Conservation (phyloP, 2,113 vertebrate genomes). For the Coracopsis vasa region DNA sequence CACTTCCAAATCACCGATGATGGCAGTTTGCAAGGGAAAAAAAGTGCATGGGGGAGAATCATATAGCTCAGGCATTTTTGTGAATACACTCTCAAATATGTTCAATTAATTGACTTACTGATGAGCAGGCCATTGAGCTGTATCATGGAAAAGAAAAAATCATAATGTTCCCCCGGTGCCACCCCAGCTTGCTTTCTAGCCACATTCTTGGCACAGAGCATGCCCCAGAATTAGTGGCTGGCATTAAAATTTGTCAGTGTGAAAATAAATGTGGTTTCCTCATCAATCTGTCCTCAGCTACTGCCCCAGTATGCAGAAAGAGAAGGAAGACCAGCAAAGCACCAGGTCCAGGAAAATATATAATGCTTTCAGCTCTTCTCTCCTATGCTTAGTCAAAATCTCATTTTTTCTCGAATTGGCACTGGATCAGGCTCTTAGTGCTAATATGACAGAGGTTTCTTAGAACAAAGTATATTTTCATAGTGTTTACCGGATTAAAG, state of each 20-base stretch:
- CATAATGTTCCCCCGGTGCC: background rate
- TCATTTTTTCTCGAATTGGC: background rate
- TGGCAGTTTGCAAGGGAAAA: background rate
- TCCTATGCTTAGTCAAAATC: background rate
- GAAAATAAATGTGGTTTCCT: background rate
- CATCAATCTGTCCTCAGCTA: background rate
- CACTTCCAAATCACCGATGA: conserved; percentile 77
- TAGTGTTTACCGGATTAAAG: background rate
- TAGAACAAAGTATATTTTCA: background rate
- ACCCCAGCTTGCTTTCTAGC: background rate
- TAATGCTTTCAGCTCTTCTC: background rate
- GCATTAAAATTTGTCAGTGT: background rate
- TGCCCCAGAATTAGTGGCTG: background rate
- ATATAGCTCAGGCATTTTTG: background rate
- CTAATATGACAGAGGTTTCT: background rate
- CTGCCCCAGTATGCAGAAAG: background rate
- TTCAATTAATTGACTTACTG: conserved; percentile 48
- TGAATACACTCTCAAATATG: conserved; percentile 24
- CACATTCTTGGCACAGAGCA: background rate
- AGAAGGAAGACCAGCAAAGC: background rate
- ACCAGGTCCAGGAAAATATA: background rate
- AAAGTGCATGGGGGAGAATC: fast-evolving
- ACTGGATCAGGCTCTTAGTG: background rate
- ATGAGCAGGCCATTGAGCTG: background rate
- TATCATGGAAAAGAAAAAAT: background rate